Conservation (phyloP, 2,888 invertebrate species). For the Pheosia gnoma region DNA sequence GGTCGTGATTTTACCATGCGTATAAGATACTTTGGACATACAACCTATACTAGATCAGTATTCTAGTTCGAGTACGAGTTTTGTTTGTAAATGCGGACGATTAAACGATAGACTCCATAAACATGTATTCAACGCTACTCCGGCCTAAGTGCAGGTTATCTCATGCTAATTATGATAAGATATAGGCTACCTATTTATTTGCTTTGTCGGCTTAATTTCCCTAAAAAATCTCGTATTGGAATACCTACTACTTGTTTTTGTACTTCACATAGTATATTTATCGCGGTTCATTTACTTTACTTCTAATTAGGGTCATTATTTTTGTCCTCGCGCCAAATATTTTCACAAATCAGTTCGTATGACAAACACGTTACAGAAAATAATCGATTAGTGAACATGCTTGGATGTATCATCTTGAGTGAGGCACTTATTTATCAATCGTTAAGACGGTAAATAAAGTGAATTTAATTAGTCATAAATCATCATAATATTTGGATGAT, state of each 20-base stretch:
- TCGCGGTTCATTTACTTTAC: background rate
- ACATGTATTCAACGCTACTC: background rate
- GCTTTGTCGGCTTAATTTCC: too few relatives aligned
- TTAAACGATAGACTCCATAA: background rate
- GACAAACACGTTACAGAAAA: background rate
- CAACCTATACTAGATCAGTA: background rate
- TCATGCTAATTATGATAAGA: background rate
- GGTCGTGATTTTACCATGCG: conserved; percentile 42
- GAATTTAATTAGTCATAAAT: too few relatives aligned
- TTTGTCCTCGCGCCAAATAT: background rate
- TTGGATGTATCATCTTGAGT: background rate
- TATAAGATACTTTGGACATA: conserved; percentile 34
- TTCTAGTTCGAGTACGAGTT: background rate
- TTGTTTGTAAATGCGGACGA: background rate
- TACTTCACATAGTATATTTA: background rate
- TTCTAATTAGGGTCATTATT: background rate
- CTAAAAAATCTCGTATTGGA: background rate
- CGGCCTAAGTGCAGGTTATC: background rate
- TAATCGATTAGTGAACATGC: background rate
- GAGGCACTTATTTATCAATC: background rate
- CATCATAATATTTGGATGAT: too few relatives aligned
- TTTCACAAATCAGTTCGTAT: background rate
- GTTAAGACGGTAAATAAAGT: too few relatives aligned
- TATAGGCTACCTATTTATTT: background rate
- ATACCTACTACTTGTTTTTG: background rate